Evolutionary conservation across 2,113 vertebrate genomes (phyloP).

Genomic region (Sakesphorus luctuosus): DNA sequence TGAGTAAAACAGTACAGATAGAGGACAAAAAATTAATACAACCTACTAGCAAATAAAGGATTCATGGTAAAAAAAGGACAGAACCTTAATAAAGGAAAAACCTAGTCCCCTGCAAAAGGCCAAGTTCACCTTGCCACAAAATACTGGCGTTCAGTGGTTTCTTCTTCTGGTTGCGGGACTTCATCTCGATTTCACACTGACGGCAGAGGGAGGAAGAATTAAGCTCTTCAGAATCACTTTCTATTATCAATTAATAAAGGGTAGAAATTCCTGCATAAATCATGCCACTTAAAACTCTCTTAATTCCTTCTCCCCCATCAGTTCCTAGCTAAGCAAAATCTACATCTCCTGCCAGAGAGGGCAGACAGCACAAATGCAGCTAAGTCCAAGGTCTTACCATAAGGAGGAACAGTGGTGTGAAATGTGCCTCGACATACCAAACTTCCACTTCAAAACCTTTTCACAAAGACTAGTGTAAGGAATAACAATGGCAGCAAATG

Average conservation of each 20-base stretch:
- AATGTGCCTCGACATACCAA: background rate
- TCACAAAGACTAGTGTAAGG: background rate
- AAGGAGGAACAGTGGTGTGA: rapidly evolving
- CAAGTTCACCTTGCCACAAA: background rate
- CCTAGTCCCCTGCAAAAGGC: background rate
- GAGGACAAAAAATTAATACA: background rate
- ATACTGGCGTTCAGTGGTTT: background rate
- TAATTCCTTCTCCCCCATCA: background rate
- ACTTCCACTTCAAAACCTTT: background rate
- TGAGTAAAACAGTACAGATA: background rate
- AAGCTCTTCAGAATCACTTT: background rate
- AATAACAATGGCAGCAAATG: background rate
- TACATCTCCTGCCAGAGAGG: background rate
- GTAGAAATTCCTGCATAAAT: background rate
- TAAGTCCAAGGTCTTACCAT: background rate
- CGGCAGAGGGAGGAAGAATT: background rate
- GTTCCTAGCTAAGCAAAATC: background rate
- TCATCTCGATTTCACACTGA: background rate
- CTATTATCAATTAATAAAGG: background rate
- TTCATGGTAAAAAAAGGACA: background rate
- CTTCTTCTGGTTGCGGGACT: background rate
- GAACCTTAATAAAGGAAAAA: background rate
- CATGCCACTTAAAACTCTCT: background rate
- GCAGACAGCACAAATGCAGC: background rate
- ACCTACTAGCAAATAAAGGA: background rate